Percentiles rank a stretch among this genome's conserved stretches.
These are phyloP conservation scores for Merops nubicus DNA, from an alignment of 2,113 vertebrate genomes.

Conservation along the genomic window DNA sequence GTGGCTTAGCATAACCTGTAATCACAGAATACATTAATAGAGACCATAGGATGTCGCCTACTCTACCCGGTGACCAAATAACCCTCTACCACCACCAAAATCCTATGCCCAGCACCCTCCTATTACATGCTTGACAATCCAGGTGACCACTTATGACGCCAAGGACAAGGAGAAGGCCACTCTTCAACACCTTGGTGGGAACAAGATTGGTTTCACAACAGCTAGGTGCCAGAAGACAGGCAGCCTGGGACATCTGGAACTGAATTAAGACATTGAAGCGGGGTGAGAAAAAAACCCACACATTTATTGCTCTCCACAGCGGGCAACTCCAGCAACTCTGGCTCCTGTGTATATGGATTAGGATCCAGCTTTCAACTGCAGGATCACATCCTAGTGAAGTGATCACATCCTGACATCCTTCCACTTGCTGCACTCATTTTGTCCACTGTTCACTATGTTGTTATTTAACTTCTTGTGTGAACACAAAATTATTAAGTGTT, in stretches of 20 bases:
- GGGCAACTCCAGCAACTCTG: too few relatives aligned
- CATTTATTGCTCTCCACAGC: neutral
- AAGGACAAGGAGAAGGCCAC: neutral
- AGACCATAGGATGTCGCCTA: accelerated
- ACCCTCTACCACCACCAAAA: neutral
- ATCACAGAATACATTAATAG: neutral
- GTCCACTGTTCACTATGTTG: neutral
- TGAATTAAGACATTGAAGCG: neutral
- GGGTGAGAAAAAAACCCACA: neutral
- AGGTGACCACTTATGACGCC: neutral
- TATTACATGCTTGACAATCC: neutral
- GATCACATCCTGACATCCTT: neutral
- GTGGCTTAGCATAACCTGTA: neutral
- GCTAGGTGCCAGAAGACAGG: neutral
- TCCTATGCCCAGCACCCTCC: neutral
- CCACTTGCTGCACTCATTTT: neutral
- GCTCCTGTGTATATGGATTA: neutral
- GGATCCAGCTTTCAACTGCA: neutral
- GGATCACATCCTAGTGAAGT: neutral
- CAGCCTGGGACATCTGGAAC: neutral
- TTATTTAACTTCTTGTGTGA: neutral
- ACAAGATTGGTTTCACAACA: neutral
- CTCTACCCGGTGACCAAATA: neutral
- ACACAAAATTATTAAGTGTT: neutral
- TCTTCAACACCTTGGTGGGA: neutral